Evolutionary conservation across 2,888 invertebrate genomes (phyloP).

Genomic region (Halictus ligatus): DNA sequence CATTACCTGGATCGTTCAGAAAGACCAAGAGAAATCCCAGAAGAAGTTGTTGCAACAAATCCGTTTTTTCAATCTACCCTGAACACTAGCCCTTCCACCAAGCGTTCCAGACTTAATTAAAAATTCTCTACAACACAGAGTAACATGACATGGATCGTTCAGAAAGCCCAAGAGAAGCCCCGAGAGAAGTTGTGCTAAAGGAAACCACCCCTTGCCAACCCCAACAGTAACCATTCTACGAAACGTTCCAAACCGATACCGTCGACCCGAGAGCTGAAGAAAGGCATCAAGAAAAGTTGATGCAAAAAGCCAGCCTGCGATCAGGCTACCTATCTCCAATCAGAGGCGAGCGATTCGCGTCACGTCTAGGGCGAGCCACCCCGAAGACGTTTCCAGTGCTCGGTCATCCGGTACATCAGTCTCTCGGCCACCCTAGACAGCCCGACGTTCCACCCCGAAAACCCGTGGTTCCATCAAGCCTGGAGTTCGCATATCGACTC

Average conservation of each 20-base stretch:
- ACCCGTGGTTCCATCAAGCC: not conserved
- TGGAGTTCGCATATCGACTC: not conserved
- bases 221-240: not conserved
- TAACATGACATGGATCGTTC: too few relatives aligned
- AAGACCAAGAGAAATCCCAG: too few relatives aligned
- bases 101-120: too few relatives aligned
- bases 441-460: not conserved
- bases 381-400: not conserved
- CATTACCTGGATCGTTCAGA: too few relatives aligned
- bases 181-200: too few relatives aligned
- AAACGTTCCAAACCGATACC: not conserved
- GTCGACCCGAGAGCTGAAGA: not conserved
- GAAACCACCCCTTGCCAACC: not conserved
- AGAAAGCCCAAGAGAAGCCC: too few relatives aligned
- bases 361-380: not conserved
- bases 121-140: too few relatives aligned
- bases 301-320: not conserved
- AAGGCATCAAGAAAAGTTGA: not conserved
- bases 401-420: not conserved
- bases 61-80: too few relatives aligned
- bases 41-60: too few relatives aligned
- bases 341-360: not conserved
- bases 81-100: too few relatives aligned
- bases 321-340: not conserved
- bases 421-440: not conserved